Evolutionary conservation across 1,140 invertebrate genomes (phyloP).

Genomic region (Hylaeus anthracinus): DNA sequence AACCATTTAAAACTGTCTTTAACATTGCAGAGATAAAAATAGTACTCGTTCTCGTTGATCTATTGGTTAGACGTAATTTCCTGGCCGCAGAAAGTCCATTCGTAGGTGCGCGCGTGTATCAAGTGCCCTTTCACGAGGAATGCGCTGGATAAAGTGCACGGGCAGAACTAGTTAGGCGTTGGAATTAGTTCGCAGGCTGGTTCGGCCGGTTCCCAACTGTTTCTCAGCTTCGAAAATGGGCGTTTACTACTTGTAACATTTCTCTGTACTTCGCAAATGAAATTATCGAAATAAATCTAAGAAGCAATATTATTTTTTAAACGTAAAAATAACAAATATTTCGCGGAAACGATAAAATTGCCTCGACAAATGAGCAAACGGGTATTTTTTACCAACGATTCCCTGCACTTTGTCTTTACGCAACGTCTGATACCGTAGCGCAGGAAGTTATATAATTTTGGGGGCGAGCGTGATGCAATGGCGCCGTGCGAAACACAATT

Average conservation of each 20-base stretch:
- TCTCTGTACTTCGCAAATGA: too few relatives aligned
- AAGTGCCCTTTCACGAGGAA: constrained; percentile 43
- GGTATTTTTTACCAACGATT: constrained; percentile 2
- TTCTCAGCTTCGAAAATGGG: neutral
- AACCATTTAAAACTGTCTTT: too few relatives aligned
- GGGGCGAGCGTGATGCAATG: neutral
- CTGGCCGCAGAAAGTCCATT: neutral
- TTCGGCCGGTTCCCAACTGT: constrained; percentile 16
- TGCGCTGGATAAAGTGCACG: constrained; percentile 13
- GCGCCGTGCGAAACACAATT: neutral
- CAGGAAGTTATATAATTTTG: constrained; percentile 4
- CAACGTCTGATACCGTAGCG: neutral
- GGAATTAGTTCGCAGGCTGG: constrained; percentile 17
- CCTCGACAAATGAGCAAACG: neutral
- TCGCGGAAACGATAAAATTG: too few relatives aligned
- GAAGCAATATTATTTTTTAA: too few relatives aligned
- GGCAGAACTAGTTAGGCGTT: constrained; percentile 26
- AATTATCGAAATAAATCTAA: too few relatives aligned
- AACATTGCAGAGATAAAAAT: too few relatives aligned
- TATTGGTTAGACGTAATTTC: neutral
- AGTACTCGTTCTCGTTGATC: neutral
- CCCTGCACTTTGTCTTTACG: neutral
- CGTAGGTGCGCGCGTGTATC: neutral
- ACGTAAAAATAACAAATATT: too few relatives aligned
- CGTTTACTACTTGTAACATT: too few relatives aligned